Evolutionary conservation across 2,797 vertebrate species (phyloP), one percentile per base, ranked within the genome.

Genomic region (Sparidentex hasta): DNA sequence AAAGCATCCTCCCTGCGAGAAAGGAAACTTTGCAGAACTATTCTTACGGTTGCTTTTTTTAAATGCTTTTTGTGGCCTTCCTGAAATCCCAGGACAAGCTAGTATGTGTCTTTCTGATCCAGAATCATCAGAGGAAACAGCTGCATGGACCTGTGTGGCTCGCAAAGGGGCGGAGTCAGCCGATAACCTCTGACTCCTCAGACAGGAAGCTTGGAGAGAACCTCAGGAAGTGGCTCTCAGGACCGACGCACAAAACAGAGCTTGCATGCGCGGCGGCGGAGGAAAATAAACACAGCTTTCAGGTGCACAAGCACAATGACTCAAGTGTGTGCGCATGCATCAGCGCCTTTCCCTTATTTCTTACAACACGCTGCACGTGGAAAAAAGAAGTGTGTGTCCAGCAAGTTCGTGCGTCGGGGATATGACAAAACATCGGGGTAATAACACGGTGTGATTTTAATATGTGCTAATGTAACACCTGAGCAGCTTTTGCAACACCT

Each of bases 41-140:
- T 59, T 71, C 64, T 56, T 76, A 67, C 18, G 65, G 58, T 27
- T 43, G 61, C 21, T 63, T 57, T 59, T 76, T 21, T 38, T 27
- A 27, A 29, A 59, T 9, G 2, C 17, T 65, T 76, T 18, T 65
- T 75, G 54, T 12, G 21, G 65, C 57, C 63, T 85, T 91, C 80
- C 76, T 81, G 51, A 86, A 87, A 87, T 86, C 82, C 81, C 67
- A 77, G 13, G 54, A 18, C 23, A 59, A 69, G 52, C 76, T 61
- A 67, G 66, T 33, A 59, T 77, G 29, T 65, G 71, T 59, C 62
- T 72, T 63, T 78, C 74, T 56, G 70, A 88, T 88, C 80, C 75
- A 67, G 75, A 86, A 82, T 86, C 90, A 90, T 81, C 65, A 16
- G 85, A 94, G 94, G 94, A 95, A 95, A 91, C 94, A 95, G 94